A percentile compares a stretch with the other conserved stretches of the same genome.
Evolutionary conservation across 1,140 invertebrate genomes (phyloP).

Genomic region (Acromyrmex heyeri): DNA sequence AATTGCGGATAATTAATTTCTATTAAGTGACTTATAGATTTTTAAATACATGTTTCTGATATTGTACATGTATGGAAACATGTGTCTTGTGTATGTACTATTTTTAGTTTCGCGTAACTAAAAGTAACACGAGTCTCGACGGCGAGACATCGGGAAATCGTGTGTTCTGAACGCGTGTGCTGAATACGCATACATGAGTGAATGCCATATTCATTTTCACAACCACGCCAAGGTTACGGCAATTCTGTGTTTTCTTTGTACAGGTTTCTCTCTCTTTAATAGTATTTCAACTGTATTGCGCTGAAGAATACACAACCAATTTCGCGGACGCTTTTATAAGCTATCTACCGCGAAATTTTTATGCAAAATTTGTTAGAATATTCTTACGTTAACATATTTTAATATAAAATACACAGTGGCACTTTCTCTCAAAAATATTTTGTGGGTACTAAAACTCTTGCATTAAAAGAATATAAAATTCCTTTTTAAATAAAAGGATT

Average conservation of each 20-base stretch:
- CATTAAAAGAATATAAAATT: no score
- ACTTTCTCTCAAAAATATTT: no score
- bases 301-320: slow-evolving; percentile 17
- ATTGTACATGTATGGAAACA: background rate
- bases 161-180: background rate
- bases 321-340: background rate
- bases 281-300: slow-evolving; percentile 4
- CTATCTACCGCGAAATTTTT: slow-evolving; percentile 1
- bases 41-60: background rate
- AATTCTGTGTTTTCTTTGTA: slow-evolving; percentile 59
- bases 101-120: slow-evolving; percentile 18
- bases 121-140: slow-evolving; percentile 15
- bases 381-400: background rate
- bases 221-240: slow-evolving; percentile 54
- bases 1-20: background rate
- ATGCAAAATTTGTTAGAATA: background rate
- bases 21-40: background rate
- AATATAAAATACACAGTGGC: background rate
- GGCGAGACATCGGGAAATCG: slow-evolving; percentile 20
- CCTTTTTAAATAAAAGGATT: no score
- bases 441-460: no score
- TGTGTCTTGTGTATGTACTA: slow-evolving; percentile 25
- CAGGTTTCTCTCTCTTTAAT: background rate
- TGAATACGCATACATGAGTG: background rate
- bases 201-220: slow-evolving; percentile 55